Base-by-base conservation (phyloP, 2,888 invertebrate genomes). In the Agrochola macilenta region DNA sequence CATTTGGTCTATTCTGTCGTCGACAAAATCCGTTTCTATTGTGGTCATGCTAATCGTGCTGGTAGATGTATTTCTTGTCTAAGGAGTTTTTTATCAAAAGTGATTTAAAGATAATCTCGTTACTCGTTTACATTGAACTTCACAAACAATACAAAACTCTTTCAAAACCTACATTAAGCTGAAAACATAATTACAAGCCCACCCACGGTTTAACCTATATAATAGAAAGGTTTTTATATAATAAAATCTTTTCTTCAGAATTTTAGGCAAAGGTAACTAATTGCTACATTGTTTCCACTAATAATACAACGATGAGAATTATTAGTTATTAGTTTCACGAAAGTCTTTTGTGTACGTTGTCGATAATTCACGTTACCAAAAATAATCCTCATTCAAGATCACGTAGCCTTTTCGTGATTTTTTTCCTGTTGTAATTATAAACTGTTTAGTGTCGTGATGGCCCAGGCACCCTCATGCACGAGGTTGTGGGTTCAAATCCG, bases 341-440 rank as follows among this genome's bases (percentile, higher is more conserved):
- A 80, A 82, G 76, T 77, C 78, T 84, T 77, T 88, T 87, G 76
- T 81, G 73, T 76, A 58, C 63, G n/a, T 63, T 81, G 69, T 54
- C 72, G 76, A 70, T 82, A 76, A 83, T 77, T 88, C 60, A 79
- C 60, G 72, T 66, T 69, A 46, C 63, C n/a, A 74, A 76, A 82
- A 82, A 52, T 73, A 54, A 12, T 66, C 12, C 39, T 75, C 57
- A 64, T 74, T 78, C 30, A 68, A 46, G 30, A 69, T 52, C 49
- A 69, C 52, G 30, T 39, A 78, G 72, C 58, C 73, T 76, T 49
- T 54, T 72, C 69, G 68, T 76, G 61, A 64, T 69, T 72, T 58
- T 72, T 58, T 71, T 79, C 64, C 73, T 61, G 78, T 74, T 81
- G 69, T 87, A 82, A 88, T 87, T 87, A 87, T 81, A 76, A 88